Conservation (phyloP, 2,797 vertebrate genomes). For the Pelobates cultripes region DNA sequence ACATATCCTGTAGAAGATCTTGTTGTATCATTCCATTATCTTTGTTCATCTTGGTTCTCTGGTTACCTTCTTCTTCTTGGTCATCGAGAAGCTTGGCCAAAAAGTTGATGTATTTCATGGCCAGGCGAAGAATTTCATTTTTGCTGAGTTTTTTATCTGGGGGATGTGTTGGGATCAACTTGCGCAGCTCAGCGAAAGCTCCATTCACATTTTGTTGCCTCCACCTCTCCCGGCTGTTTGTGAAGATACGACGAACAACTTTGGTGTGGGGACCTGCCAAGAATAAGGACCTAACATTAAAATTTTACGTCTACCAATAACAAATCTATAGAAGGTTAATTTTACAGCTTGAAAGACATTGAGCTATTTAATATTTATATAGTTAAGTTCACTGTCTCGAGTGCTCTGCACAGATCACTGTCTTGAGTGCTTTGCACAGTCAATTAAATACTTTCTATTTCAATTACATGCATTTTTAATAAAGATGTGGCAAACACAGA, state of each 20-base stretch:
- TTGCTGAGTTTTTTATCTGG: constrained; percentile 94
- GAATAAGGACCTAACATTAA: background rate
- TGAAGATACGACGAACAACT: constrained; percentile 82
- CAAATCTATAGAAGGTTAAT: too few species aligned
- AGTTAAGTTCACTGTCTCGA: too few species aligned
- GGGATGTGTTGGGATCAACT: constrained; percentile 87
- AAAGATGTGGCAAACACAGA: too few species aligned
- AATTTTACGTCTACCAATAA: too few species aligned
- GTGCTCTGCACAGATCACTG: too few species aligned
- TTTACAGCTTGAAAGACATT: too few species aligned
- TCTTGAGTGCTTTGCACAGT: too few species aligned
- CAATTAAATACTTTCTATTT: too few species aligned
- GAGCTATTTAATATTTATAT: too few species aligned
- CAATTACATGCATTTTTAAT: too few species aligned
- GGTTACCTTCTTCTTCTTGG: constrained; percentile 85
- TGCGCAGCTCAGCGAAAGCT: constrained; percentile 86
- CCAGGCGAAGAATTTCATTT: constrained; percentile 88
- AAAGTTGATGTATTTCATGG: constrained; percentile 93
- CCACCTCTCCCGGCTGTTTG: constrained; percentile 88
- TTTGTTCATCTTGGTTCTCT: constrained; percentile 75
- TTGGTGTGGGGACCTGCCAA: constrained; percentile 79
- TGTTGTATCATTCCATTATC: constrained; percentile 76
- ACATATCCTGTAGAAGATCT: constrained; percentile 79
- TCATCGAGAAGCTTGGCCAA: constrained; percentile 85
- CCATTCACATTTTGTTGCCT: constrained; percentile 91